A percentile compares a stretch with the other conserved stretches of the same genome.
Conservation (phyloP, 2,888 invertebrate genomes). For the Boloria euphrosyne region DNA sequence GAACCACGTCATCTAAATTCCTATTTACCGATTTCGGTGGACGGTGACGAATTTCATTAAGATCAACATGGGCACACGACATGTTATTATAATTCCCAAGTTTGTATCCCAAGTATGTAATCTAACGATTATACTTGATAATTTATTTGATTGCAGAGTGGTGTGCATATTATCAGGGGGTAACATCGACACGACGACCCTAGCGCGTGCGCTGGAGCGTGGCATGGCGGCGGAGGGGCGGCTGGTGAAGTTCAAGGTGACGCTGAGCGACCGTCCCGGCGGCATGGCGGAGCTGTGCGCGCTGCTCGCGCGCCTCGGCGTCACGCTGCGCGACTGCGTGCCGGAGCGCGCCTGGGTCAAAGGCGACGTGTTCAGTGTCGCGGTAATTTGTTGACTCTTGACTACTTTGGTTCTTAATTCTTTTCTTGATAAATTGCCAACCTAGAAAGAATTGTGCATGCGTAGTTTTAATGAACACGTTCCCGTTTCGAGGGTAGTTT, state of each 20-base stretch:
- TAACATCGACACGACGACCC: conserved; percentile 94
- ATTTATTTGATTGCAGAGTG: conserved; percentile 81
- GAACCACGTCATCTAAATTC: too few species aligned
- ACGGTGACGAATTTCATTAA: too few species aligned
- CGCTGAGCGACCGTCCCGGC: conserved; percentile 92
- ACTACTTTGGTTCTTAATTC: too few species aligned
- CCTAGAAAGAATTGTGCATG: too few species aligned
- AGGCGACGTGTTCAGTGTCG: conserved; percentile 88
- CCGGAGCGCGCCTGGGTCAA: conserved; percentile 97
- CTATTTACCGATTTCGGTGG: too few species aligned
- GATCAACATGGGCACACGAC: too few species aligned
- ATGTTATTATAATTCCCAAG: too few species aligned
- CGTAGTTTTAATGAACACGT: too few species aligned
- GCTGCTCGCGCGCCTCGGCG: conserved; percentile 88
- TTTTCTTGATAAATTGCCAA: not conserved
- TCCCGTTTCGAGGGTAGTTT: too few species aligned
- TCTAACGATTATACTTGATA: too few species aligned
- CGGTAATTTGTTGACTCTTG: conserved; percentile 48
- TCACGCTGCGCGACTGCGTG: conserved; percentile 95
- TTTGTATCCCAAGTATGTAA: too few species aligned
- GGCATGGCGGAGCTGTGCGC: conserved; percentile 92
- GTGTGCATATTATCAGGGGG: conserved; percentile 92
- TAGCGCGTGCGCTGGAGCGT: conserved; percentile 92
- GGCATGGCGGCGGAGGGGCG: conserved; percentile 95
- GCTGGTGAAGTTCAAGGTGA: conserved; percentile 81